Evolutionary conservation across 2,113 vertebrate genomes (phyloP), one percentile per base, ranked within the genome.

Genomic region (Alexandromys fortis): DNA sequence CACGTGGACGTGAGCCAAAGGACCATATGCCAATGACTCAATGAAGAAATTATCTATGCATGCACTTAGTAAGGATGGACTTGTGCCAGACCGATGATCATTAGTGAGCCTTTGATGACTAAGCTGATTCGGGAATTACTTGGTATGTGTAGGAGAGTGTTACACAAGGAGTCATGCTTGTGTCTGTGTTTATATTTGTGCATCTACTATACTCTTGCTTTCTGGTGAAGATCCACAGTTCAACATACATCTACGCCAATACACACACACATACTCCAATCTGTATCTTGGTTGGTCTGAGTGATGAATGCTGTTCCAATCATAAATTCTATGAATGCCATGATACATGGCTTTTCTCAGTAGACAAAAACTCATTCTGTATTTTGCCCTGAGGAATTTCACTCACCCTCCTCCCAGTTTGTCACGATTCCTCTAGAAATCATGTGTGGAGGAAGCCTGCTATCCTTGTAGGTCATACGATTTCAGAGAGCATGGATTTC

Each of bases 121-220:
- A 77, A 86, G 9, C 47, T 90, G 42, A 86, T 55, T 88, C 49
- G 28, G 49, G 79, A 90, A 86, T 11, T 87, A 68, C 38, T 97
- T 14, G 2, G 81, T 75, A 95, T 61, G 3, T 14, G 28, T 73
- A 63, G 73, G 38, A 47, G 70, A 92, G 91, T 21, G 45, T 88
- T 47, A 12, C 1, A 0, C 5, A 85, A 16, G 11, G n/a, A 65
- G 58, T 0, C 28, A 63, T 70, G 1, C 11, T 33, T 49, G 33
- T 87, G 87, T 38, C n/a, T 76, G 8, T 24, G 30, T 73, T 13
- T 72, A 12, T n/a, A 11, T 85, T n/a, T 72, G n/a, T 30, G 42
- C 38, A 16, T 58, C 0, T 88, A 55, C 47, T 75, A 14, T 8
- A 55, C 9, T 47, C 4, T 28, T 19, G 17, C n/a, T 81, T 88